Evolutionary conservation across 2,888 invertebrate genomes (phyloP).

Genomic region (Apamea monoglypha): DNA sequence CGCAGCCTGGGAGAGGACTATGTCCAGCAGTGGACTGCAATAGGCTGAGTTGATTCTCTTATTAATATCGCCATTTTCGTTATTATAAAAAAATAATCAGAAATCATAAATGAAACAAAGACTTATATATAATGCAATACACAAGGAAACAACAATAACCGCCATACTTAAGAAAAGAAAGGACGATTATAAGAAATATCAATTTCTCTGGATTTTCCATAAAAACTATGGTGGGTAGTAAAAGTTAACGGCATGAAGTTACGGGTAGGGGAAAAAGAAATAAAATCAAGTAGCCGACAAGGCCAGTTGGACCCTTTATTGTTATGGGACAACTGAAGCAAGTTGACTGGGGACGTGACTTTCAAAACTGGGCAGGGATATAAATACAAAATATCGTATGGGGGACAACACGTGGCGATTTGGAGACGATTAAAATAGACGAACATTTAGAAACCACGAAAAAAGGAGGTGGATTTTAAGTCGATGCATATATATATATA

Average conservation of each 20-base stretch:
- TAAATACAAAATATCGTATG: conserved; percentile 29
- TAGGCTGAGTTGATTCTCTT: no score
- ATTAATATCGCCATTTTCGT: not conserved
- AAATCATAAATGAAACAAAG: not conserved
- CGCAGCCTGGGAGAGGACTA: no score
- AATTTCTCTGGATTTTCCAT: conserved; percentile 46
- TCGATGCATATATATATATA: not conserved
- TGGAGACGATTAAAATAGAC: conserved; percentile 4
- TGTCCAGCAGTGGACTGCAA: no score
- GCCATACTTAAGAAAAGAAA: conserved; percentile 39
- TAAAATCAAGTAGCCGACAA: conserved; percentile 64
- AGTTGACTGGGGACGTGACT: conserved; percentile 57
- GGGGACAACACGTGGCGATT: conserved; percentile 15
- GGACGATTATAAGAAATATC: conserved; percentile 50
- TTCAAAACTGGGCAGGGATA: conserved; percentile 44
- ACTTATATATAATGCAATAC: not conserved
- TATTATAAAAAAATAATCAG: not conserved
- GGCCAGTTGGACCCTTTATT: conserved; percentile 62
- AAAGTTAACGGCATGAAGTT: conserved; percentile 68
- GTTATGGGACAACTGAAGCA: conserved; percentile 52
- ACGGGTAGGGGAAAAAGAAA: conserved; percentile 43
- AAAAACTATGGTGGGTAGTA: conserved; percentile 61
- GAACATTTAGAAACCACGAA: not conserved
- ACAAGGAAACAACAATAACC: conserved; percentile 44
- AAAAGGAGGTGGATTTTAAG: not conserved